Base-by-base conservation (phyloP, 2,888 invertebrate genomes). In the Clanis bilineata region DNA sequence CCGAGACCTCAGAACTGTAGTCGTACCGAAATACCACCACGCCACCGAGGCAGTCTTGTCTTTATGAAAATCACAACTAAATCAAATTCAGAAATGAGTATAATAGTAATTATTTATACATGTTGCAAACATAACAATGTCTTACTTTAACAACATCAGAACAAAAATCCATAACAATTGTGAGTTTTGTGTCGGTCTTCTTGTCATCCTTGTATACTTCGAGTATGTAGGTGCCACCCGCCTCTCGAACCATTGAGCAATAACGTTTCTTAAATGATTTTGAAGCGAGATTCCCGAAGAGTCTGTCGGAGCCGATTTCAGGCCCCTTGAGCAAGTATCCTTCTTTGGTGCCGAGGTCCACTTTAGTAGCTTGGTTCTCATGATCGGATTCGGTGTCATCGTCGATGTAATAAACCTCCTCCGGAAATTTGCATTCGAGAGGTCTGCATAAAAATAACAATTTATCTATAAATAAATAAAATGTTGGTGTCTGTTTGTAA, bases 131-230 rank as follows among this genome's bases (percentile, higher is more conserved):
- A 15, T 5, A 32, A 54, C 58, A 64, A 63, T 54, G 51, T 54
- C 86, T 83, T 86, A 96, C 96, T 93, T 95, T 95, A 61, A 96
- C 94, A 73, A 98, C 97, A 83, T 97, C 97, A 1, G 96, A 96
- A 80, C 98, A 98, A 89, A 97, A 97, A 84, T 98, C 98, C 95
- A 98, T 96, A 68, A 97, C 97, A 80, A 98, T 96, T 38, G 97
- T 96, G 68, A 97, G 95, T 90, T 98, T 98, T 0, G 97, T 96
- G 75, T 98, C 98, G 25, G 95, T 95, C 87, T 97, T 97, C 81
- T 96, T 96, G 64, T 98, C 98, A 86, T 98, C 98, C 90, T 98
- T 98, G 84, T 97, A 97, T 71, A 98, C 94, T 88, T 98, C 98
- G 58, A 98, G 93, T 76, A 97, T 96, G 76, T 97, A 98, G 0